Conservation (phyloP, 2,888 invertebrate species). For the Synanthedon tipuliformis region DNA sequence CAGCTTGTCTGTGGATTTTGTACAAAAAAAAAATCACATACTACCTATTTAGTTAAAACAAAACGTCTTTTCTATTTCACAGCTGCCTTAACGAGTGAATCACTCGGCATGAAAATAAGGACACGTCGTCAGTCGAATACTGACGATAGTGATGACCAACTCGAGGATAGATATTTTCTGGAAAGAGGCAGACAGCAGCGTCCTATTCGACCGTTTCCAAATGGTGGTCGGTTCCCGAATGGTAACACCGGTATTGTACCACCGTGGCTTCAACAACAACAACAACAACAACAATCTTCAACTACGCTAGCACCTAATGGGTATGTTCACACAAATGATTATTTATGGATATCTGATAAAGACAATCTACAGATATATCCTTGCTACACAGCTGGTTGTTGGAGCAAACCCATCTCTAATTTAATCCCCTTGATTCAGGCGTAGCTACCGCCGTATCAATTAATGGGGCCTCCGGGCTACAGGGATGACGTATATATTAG, state of each 20-base stretch:
- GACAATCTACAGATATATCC: too few species aligned
- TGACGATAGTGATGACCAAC: constrained; percentile 11
- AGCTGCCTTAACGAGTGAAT: constrained; percentile 23
- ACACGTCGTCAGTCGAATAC: constrained; percentile 23
- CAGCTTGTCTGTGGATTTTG: too few species aligned
- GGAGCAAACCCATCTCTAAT: too few species aligned
- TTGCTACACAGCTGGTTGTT: too few species aligned
- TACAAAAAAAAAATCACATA: too few species aligned
- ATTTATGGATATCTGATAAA: too few species aligned
- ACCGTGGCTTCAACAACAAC: neutral
- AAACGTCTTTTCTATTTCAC: constrained; percentile 10
- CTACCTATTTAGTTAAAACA: too few species aligned
- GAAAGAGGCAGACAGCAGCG: constrained; percentile 1
- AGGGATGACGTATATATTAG: neutral
- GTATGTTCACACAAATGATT: neutral
- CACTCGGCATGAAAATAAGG: constrained; percentile 22
- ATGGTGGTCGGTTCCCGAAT: neutral
- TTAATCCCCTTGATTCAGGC: too few species aligned
- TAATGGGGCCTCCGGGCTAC: neutral
- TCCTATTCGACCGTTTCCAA: constrained; percentile 7
- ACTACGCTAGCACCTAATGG: constrained; percentile 1
- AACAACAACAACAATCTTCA: neutral
- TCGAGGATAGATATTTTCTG: constrained; percentile 42
- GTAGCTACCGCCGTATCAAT: too few species aligned
- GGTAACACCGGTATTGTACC: neutral